Evolutionary conservation across 2,888 invertebrate species (phyloP).

Genomic region (Scaptomyza tumidula): DNA sequence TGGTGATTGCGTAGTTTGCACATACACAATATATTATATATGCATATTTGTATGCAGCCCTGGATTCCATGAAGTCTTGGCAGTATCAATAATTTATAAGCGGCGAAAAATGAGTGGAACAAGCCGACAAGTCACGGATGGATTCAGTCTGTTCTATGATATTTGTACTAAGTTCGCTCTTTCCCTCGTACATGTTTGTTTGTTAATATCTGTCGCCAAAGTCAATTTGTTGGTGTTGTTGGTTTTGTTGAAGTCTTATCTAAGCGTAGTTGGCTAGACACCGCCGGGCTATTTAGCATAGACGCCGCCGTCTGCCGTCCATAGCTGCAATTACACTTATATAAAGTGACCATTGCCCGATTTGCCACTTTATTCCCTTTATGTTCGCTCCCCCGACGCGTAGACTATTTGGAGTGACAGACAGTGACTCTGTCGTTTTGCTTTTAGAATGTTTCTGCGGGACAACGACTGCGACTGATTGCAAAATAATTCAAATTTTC

Average conservation of each 20-base stretch:
- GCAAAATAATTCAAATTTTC: slow-evolving; percentile 77
- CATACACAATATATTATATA: slow-evolving; percentile 11
- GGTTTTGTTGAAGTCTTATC: slow-evolving; percentile 40
- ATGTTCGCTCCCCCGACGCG: neutral
- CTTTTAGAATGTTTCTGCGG: slow-evolving; percentile 16
- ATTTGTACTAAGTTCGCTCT: slow-evolving; percentile 5
- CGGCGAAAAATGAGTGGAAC: slow-evolving; percentile 76
- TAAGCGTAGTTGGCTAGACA: slow-evolving; percentile 58
- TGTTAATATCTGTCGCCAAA: slow-evolving; percentile 16
- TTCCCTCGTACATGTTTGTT: neutral
- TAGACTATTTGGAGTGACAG: neutral
- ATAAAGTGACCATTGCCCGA: slow-evolving; percentile 51
- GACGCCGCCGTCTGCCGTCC: slow-evolving; percentile 36
- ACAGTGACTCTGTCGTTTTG: slow-evolving; percentile 27
- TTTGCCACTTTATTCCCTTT: neutral
- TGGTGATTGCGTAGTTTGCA: slow-evolving; percentile 38
- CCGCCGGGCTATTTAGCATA: slow-evolving; percentile 71
- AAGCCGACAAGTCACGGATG: slow-evolving; percentile 71
- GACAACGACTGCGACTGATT: slow-evolving; percentile 55
- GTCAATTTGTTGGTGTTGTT: slow-evolving; percentile 22
- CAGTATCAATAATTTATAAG: slow-evolving; percentile 74
- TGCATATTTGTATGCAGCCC: slow-evolving; percentile 33
- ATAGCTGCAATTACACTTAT: slow-evolving; percentile 60
- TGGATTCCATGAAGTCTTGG: slow-evolving; percentile 44
- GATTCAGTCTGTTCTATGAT: slow-evolving; percentile 35